Conservation (phyloP, 1,140 invertebrate species). For the Drosophila nigrodunni region DNA sequence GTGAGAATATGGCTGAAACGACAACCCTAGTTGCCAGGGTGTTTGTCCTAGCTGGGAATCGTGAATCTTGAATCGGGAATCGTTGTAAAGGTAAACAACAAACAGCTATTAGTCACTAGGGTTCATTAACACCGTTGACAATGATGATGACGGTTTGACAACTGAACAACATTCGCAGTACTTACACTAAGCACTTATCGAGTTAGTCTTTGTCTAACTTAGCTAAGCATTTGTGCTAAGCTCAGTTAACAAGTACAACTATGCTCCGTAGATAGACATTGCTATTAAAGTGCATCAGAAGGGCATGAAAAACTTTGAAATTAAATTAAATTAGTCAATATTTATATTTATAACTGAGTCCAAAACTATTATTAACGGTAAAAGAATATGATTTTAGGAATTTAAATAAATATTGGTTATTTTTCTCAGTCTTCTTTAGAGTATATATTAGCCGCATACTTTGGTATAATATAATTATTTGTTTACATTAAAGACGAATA, state of each 20-base stretch:
- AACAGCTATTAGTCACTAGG: slow-evolving; percentile 57
- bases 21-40: no score
- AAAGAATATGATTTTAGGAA: no score
- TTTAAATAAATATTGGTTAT: neutral
- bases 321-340: no score
- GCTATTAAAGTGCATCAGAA: no score
- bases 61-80: slow-evolving; percentile 30
- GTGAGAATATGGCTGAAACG: no score
- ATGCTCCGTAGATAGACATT: no score
- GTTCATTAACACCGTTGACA: slow-evolving; percentile 70
- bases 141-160: slow-evolving; percentile 34
- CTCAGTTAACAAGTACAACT: no score
- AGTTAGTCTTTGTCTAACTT: slow-evolving; percentile 43
- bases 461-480: slow-evolving; percentile 59
- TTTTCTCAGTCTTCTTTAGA: neutral
- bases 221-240: slow-evolving; percentile 9
- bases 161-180: slow-evolving; percentile 45
- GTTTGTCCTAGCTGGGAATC: slow-evolving; percentile 53
- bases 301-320: no score
- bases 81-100: slow-evolving; percentile 68
- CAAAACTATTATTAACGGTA: no score
- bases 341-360: no score
- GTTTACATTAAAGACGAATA: slow-evolving; percentile 49
- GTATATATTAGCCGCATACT: slow-evolving; percentile 5
- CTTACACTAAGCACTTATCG: slow-evolving; percentile 6